Evolutionary conservation across 1,140 invertebrate species (phyloP).

Genomic region (Archivesica marissinica): DNA sequence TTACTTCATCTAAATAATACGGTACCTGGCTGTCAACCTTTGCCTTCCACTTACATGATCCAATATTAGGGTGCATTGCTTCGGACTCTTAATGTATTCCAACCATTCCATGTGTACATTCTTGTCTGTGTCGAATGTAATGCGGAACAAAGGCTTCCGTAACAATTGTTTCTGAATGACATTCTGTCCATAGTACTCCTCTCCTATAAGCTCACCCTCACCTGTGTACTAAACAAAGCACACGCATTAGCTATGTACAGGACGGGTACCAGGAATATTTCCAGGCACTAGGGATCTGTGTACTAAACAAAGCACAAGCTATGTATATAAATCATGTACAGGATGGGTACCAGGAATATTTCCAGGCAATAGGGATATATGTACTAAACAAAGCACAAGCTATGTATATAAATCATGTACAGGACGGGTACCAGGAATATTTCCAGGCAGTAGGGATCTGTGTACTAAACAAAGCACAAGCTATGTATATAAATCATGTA

Average conservation of each 20-base stretch:
- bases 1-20: too few relatives aligned
- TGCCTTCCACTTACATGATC: neutral
- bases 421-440: neutral
- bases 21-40: too few relatives aligned
- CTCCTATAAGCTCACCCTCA: conserved; percentile 13
- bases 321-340: too few relatives aligned
- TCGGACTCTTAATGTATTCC: neutral
- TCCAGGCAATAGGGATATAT: too few relatives aligned
- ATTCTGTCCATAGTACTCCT: neutral
- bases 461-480: neutral
- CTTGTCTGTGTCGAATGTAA: neutral
- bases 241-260: neutral
- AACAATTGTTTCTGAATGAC: neutral
- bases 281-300: neutral
- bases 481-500: too few relatives aligned
- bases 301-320: neutral
- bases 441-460: neutral
- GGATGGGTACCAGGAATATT: too few relatives aligned
- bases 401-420: too few relatives aligned
- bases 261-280: neutral
- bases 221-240: conserved; percentile 9
- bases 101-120: neutral
- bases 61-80: neutral
- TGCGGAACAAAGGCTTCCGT: neutral
- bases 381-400: too few relatives aligned